These are phyloP conservation scores for Petaurus breviceps DNA, from an alignment of 2,113 vertebrate genomes.

Conservation along the genomic window DNA sequence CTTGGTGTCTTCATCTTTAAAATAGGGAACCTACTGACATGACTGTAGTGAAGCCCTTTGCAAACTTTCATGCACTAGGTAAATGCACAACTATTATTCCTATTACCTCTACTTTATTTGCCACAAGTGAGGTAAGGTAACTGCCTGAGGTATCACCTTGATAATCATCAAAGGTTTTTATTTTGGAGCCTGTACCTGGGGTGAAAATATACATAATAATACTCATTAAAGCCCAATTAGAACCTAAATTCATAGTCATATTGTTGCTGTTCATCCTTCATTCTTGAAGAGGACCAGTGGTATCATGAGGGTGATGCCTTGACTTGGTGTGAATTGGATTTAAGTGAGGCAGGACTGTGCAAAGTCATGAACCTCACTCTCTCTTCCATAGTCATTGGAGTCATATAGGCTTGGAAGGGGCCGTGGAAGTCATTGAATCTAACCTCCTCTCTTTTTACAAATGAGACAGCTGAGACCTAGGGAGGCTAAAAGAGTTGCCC, in stretches of 20 bases:
- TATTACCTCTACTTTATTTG: not conserved
- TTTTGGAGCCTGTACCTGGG: not conserved
- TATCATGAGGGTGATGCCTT: too few relatives aligned
- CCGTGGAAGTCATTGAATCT: not conserved
- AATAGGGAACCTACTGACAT: too few relatives aligned
- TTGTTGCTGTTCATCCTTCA: too few relatives aligned
- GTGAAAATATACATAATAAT: slow-evolving; percentile 22
- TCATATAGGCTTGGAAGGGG: not conserved
- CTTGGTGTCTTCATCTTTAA: too few relatives aligned
- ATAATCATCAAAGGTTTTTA: slow-evolving; percentile 7
- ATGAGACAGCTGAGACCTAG: not conserved
- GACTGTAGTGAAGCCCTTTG: too few relatives aligned
- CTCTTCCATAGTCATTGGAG: too few relatives aligned
- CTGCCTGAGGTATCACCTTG: not conserved
- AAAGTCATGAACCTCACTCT: too few relatives aligned
- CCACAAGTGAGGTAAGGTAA: not conserved
- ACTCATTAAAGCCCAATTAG: slow-evolving; percentile 53
- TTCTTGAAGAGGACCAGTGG: too few relatives aligned
- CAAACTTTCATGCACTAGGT: too few relatives aligned
- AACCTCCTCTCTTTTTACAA: not conserved
- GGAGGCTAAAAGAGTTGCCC: not conserved
- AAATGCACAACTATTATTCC: too few relatives aligned
- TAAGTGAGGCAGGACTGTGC: too few relatives aligned
- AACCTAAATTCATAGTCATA: slow-evolving; percentile 34
- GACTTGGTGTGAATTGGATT: too few relatives aligned